These are phyloP conservation scores for Scaptomyza tumidula DNA, from an alignment of 2,888 invertebrate species.

Conservation along the genomic window DNA sequence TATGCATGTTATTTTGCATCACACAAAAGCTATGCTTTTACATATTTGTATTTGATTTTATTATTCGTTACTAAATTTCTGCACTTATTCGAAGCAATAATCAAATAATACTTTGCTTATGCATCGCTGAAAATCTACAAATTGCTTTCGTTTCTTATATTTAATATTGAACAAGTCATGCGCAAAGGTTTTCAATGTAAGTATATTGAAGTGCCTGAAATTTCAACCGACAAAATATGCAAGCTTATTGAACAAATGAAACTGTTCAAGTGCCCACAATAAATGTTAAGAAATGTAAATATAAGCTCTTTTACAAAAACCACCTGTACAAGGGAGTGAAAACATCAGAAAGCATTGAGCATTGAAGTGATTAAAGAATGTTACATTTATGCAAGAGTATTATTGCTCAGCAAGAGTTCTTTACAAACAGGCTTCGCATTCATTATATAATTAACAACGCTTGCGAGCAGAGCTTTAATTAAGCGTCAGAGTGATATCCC, in stretches of 20 bases:
- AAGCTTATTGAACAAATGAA: not conserved
- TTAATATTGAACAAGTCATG: conserved; percentile 3
- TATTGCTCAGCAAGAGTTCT: not conserved
- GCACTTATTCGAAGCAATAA: conserved; percentile 10
- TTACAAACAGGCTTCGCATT: not conserved
- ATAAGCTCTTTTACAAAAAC: not conserved
- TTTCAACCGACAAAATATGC: too few species aligned
- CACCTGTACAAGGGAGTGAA: not conserved
- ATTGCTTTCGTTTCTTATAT: conserved; percentile 9
- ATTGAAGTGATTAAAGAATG: not conserved
- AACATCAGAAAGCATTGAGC: conserved; percentile 1
- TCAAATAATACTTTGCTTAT: conserved; percentile 21
- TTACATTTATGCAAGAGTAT: not conserved
- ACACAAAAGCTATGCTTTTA: conserved; percentile 59
- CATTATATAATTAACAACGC: conserved; percentile 9
- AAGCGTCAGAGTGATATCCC: not conserved
- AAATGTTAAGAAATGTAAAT: not conserved
- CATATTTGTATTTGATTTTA: not conserved
- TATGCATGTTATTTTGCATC: conserved; percentile 54
- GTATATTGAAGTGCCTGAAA: not conserved
- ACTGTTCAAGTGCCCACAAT: not conserved
- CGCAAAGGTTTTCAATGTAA: too few species aligned
- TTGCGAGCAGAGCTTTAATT: not conserved
- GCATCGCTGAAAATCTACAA: conserved; percentile 8
- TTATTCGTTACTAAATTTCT: not conserved